Conservation (phyloP, 1,140 invertebrate species). For the Anastatus disparis region DNA sequence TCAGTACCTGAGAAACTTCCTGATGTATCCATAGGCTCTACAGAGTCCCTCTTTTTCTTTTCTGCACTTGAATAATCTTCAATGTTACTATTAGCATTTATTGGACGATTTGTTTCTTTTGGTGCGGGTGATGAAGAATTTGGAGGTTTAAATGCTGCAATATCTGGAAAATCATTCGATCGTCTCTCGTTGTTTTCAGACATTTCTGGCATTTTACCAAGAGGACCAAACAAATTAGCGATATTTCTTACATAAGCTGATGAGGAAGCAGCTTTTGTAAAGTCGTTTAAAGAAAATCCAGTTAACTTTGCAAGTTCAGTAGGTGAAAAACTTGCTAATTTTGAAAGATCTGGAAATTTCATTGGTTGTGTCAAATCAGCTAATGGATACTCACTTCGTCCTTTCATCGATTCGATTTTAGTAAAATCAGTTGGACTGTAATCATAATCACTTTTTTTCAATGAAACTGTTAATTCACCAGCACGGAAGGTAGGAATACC, state of each 20-base stretch:
- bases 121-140: slow-evolving; percentile 42
- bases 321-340: slow-evolving; percentile 55
- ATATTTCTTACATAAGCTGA: slow-evolving; percentile 62
- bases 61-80: slow-evolving; percentile 56
- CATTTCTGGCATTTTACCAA: slow-evolving; percentile 51
- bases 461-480: slow-evolving; percentile 62
- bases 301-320: slow-evolving; percentile 60
- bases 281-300: slow-evolving; percentile 60
- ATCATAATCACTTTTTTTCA: slow-evolving; percentile 62
- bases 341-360: slow-evolving; percentile 56
- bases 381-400: slow-evolving; percentile 56
- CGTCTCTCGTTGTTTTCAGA: slow-evolving; percentile 52
- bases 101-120: slow-evolving; percentile 45
- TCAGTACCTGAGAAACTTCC: slow-evolving; percentile 56
- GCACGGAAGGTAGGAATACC: slow-evolving; percentile 60
- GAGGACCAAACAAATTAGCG: slow-evolving; percentile 61
- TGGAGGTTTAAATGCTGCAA: slow-evolving; percentile 49
- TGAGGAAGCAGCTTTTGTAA: slow-evolving; percentile 59
- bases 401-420: slow-evolving; percentile 52
- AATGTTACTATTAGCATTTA: not conserved
- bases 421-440: slow-evolving; percentile 54
- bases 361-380: slow-evolving; percentile 60
- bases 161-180: slow-evolving; percentile 50
- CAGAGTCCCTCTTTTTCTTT: slow-evolving; percentile 56
- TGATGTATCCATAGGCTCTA: slow-evolving; percentile 51